Base-by-base conservation (phyloP, 2,888 invertebrate genomes). In the Asteroscopus sphinx region DNA sequence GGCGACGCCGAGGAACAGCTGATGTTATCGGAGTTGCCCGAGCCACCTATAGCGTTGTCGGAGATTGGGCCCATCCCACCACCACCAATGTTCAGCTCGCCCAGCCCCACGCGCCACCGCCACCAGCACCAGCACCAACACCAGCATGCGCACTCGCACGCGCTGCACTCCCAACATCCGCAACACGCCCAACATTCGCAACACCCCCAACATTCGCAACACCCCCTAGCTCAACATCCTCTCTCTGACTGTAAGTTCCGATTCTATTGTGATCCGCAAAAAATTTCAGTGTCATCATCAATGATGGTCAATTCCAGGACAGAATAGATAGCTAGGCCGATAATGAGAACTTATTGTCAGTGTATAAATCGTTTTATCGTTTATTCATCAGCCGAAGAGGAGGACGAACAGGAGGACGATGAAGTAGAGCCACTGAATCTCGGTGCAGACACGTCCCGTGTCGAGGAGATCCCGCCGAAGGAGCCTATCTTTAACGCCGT, bases 81-180 rank as follows among this genome's bases (percentile, higher is more conserved):
- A 81, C 98, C 98, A 82, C 98, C 98, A 75, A 98, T 98, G 98
- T 98, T 98, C 95, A 98, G 98, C 91, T 98, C 98, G 80, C 97
- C 97, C 73, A 97, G 97, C 90, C 97, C 97, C 70, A 92, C 96
- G 55, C 85, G 92, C 25, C 92, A 92, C 75, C 83, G 79, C 53
- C 84, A 78, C 61, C 80, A 78, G 96, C 68, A 89, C 46, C 82
- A 59, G 9, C 61, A 61, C 2, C 40, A 40, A 11, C 49, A 49
- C 4, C 16, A 42, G 8, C 65, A 65, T 32, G n/a, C n/a, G n/a
- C n/a, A n/a, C n/a, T n/a, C n/a, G n/a, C n/a, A n/a, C n/a, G n/a
- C n/a, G n/a, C n/a, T n/a, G n/a, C n/a, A n/a, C n/a, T n/a, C n/a
- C n/a, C 83, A 81, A 37, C 79, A 93, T 73, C 88, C 89, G 67